Base-by-base conservation (phyloP, 2,888 invertebrate species). In the Maniola hyperantus region DNA sequence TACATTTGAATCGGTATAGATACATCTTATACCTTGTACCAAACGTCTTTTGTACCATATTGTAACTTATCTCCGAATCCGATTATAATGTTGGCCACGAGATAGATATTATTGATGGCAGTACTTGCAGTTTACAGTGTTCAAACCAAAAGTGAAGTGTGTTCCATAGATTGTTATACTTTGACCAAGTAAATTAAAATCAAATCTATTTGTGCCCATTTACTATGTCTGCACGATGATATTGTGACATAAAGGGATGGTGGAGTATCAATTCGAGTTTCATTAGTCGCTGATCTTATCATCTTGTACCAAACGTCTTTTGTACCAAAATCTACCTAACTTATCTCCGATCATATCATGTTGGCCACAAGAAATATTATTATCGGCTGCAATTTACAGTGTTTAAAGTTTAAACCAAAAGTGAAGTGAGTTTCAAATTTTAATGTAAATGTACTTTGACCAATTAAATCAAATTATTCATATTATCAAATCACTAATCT, bases 1-100 rank as follows among this genome's bases (percentile, higher is more conserved):
- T n/a, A n/a, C n/a, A n/a, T n/a, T n/a, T n/a, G n/a, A n/a, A n/a
- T n/a, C n/a, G n/a, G n/a, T n/a, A n/a, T n/a, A n/a, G n/a, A n/a
- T n/a, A n/a, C n/a, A 36, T 6, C 69, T 68, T 64, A 6, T 73
- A 10, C 36, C 65, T 78, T 75, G 57, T n/a, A 69, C 79, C 80
- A 74, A 11, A 13, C 65, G 6, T 39, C 18, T n/a, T n/a, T n/a
- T n/a, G n/a, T n/a, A n/a, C 11, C 8, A 65, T 53, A 54, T 70
- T 77, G 68, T 76, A 76, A 77, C 81, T 83, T 87, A 87, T 87
- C 87, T n/a, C n/a, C n/a, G n/a, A n/a, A n/a, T 84, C 74, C 73
- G 75, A 77, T 75, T 77, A 77, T 71, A 75, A 77, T 77, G 73
- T 78, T 75, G 73, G 69, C 72, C 71, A 73, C 68, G 69, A 69